Evolutionary conservation across 2,797 vertebrate species (phyloP).

Genomic region (Enteromius trimaculatus): DNA sequence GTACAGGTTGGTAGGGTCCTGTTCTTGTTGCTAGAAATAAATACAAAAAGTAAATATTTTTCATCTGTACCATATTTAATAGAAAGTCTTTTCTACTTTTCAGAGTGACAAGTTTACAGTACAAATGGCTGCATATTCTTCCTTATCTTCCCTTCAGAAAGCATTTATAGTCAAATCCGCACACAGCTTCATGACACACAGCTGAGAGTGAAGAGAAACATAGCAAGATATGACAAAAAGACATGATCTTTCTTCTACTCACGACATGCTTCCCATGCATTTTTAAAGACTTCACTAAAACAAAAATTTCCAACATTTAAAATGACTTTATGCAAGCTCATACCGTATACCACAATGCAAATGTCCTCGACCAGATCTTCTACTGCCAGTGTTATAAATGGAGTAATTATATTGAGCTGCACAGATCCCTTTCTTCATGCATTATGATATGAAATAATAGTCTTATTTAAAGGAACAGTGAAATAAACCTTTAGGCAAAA

Average conservation of each 20-base stretch:
- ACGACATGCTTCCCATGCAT: background rate
- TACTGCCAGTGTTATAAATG: background rate
- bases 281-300: background rate
- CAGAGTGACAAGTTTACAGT: background rate
- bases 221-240: background rate
- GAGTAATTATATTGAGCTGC: background rate
- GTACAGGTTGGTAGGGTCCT: conserved; percentile 93
- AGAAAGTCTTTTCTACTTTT: background rate
- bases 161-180: background rate
- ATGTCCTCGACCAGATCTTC: background rate
- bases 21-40: conserved; percentile 58
- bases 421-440: background rate
- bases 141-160: background rate
- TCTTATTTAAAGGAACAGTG: background rate
- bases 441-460: background rate
- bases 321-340: background rate
- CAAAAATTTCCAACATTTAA: background rate
- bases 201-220: background rate
- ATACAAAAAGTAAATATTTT: background rate
- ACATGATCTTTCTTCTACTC: background rate
- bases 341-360: background rate
- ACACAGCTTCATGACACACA: background rate
- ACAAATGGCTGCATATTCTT: too few species aligned
- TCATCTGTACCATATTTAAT: background rate
- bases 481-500: background rate